These are phyloP conservation scores for Pygoscelis antarcticus DNA, from an alignment of 2,113 vertebrate genomes.

Conservation along the genomic window DNA sequence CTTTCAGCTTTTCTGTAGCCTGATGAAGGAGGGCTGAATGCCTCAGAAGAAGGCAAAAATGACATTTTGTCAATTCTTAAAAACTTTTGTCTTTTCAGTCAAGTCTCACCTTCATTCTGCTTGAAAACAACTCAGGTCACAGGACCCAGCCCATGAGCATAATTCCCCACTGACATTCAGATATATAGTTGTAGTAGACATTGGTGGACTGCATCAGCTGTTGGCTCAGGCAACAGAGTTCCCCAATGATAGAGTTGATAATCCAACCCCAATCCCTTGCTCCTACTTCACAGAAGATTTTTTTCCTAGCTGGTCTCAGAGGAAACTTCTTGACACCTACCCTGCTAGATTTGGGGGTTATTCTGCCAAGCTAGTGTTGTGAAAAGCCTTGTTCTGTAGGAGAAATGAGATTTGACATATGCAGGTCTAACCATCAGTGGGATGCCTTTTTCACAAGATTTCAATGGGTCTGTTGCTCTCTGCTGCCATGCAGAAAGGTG, in stretches of 20 bases:
- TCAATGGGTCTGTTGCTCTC: neutral
- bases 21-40: neutral
- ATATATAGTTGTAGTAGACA: neutral
- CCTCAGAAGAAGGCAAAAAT: neutral
- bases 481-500: neutral
- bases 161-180: neutral
- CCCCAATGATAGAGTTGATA: fast-evolving
- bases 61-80: neutral
- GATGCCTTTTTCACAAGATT: neutral
- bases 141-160: neutral
- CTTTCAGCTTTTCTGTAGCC: neutral
- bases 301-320: neutral
- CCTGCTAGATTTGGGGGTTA: neutral
- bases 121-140: neutral
- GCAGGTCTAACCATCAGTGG: neutral
- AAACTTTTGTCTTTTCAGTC: neutral
- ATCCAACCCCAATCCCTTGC: neutral
- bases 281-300: neutral
- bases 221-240: neutral
- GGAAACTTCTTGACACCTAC: neutral
- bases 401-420: neutral
- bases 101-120: neutral
- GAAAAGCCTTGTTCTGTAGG: neutral
- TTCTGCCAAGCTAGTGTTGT: neutral
- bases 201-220: neutral